phyloP scores from a whole-genome alignment of 1,140 invertebrate species.

The Drosophila nigromelanica region DNA sequence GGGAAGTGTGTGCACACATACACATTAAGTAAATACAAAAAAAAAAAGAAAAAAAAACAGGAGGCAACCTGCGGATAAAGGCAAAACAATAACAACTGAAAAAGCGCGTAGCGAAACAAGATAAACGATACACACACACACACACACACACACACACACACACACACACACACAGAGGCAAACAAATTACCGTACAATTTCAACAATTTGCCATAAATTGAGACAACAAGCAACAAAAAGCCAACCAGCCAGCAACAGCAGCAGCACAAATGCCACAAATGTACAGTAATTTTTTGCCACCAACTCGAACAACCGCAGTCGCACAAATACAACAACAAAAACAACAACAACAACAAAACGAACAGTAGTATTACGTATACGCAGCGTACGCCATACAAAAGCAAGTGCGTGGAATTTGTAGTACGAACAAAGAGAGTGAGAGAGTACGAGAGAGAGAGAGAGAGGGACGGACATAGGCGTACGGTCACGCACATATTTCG shows the following conservation, averaged over 20 bases:
- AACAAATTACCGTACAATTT: conserved; percentile 78
- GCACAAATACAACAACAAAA: conserved; percentile 33
- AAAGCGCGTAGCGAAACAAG: conserved; percentile 51
- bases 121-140: conserved; percentile 41
- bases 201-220: conserved; percentile 82
- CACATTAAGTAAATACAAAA: conserved; percentile 16
- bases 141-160: conserved; percentile 21
- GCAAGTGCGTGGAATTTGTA: conserved; percentile 68
- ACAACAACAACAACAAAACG: background rate
- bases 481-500: conserved; percentile 55
- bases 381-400: conserved; percentile 50
- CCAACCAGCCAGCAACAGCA: conserved; percentile 45
- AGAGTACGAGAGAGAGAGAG: background rate
- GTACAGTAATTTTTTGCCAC: conserved; percentile 78
- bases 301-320: conserved; percentile 45
- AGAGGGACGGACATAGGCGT: conserved; percentile 1
- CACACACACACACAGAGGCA: conserved; percentile 16
- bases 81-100: conserved; percentile 56
- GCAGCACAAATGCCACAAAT: conserved; percentile 70
- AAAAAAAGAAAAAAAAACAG: conserved; percentile 13
- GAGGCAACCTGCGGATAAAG: conserved; percentile 12
- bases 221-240: conserved; percentile 81
- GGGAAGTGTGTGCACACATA: background rate
- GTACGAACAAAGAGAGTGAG: conserved; percentile 19
- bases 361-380: conserved; percentile 52